Percentiles rank a stretch among this genome's conserved stretches.
Evolutionary conservation across 2,113 vertebrate genomes (phyloP).

Genomic region (Brachirus orientalis): DNA sequence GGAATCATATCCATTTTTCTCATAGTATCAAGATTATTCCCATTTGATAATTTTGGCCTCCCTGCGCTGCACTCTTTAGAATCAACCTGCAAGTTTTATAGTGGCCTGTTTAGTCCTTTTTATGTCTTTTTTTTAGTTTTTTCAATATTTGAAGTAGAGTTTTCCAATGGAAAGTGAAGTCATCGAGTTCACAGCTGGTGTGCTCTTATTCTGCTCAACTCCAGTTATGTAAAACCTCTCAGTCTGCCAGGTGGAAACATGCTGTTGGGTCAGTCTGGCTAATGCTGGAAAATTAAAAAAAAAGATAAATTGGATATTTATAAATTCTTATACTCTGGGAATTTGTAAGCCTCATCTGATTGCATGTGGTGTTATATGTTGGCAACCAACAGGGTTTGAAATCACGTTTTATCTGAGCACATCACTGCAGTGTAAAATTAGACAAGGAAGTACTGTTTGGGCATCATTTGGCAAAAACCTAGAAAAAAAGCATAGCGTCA

Average conservation of each 20-base stretch:
- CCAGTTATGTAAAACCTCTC: conserved; percentile 46
- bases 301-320: too few species aligned
- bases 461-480: too few species aligned
- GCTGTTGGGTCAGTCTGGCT: conserved; percentile 37
- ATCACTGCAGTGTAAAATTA: too few species aligned
- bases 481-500: too few species aligned
- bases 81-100: conserved; percentile 14
- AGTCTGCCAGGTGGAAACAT: conserved; percentile 52
- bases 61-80: neutral
- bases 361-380: too few species aligned
- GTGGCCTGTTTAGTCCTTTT: conserved; percentile 8
- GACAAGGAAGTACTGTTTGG: too few species aligned
- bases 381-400: too few species aligned
- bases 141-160: neutral
- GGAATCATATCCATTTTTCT: too few species aligned
- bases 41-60: neutral
- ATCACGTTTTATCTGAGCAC: too few species aligned
- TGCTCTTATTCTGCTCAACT: conserved; percentile 22
- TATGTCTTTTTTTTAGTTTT: conserved; percentile 20
- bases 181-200: conserved; percentile 70
- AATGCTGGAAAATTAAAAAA: too few species aligned
- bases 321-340: too few species aligned
- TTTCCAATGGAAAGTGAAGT: conserved; percentile 51
- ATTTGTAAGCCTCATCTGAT: too few species aligned
- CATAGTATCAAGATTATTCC: neutral